phyloP scores from a whole-genome alignment of 2,113 vertebrate species.

The Piprites chloris region DNA sequence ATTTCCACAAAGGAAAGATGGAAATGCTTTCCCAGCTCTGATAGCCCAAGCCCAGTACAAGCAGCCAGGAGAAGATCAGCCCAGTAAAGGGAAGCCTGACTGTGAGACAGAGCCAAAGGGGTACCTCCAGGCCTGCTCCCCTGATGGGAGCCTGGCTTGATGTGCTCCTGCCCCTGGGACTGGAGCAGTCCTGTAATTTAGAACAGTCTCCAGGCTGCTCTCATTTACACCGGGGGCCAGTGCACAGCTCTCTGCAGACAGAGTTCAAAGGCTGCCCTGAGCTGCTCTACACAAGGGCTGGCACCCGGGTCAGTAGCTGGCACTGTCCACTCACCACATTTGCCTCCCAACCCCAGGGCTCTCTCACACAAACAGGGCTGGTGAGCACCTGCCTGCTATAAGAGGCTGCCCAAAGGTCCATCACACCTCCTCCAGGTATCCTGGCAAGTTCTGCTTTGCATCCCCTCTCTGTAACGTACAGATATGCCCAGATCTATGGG shows the following conservation, averaged over 20 bases:
- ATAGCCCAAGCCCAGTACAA: not conserved
- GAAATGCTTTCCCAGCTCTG: not conserved
- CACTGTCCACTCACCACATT: not conserved
- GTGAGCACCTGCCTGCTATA: not conserved
- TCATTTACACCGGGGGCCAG: conserved; percentile 5
- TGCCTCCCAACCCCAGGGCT: accelerated
- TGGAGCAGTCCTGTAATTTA: not conserved
- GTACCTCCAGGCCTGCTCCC: not conserved
- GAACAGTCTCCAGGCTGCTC: conserved; percentile 34
- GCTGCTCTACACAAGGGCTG: not conserved
- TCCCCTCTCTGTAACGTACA: not conserved
- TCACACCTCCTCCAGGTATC: not conserved
- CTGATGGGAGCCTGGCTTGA: not conserved
- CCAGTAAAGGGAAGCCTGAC: not conserved
- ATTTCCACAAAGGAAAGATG: not conserved
- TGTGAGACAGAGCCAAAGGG: not conserved
- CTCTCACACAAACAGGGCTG: not conserved
- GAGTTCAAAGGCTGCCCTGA: not conserved
- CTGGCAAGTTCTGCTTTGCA: not conserved
- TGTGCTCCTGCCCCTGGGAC: conserved; percentile 43
- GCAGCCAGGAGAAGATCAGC: not conserved
- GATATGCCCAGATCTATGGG: accelerated
- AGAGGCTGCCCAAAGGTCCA: not conserved
- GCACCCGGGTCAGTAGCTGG: not conserved
- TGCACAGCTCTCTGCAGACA: not conserved